Base-by-base conservation (phyloP, 1,140 invertebrate species). In the Aporrectodea caliginosa region DNA sequence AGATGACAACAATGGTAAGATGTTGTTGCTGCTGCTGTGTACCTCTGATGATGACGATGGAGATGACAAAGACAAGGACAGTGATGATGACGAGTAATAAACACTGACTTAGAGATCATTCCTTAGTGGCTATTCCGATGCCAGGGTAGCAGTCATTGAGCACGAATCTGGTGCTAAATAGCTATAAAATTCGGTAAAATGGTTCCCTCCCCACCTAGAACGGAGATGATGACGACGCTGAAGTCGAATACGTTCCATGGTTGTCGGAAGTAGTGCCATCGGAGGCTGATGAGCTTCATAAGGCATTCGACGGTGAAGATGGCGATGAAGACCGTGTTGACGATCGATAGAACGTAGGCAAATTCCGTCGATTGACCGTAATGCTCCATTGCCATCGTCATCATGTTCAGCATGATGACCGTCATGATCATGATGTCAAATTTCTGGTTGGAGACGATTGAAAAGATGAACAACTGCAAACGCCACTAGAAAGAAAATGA, bases 241-340 rank as follows among this genome's bases (percentile, higher is more conserved):
- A 98, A 97, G 92, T 99, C 97, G 91, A 99, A 99, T 84, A 98
- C 92, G 91, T 99, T 99, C 97, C 97, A 99, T 80, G 97, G 96
- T 90, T 98, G 95, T 89, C 95, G 96, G 91, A 99, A 98, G 91
- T 98, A 99, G 91, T 98, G 94, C 90, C 95, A 96, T 85, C 97
- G 92, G 84, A 98, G 92, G 80, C 95, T 96, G 89, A 98, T 95
- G 86, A 98, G 93, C 92, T 99, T 99, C 90, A 98, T 92, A 86
- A 97, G 91, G 91, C 96, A 98, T 92, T 99, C 97, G 84, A 93
- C 92, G 88, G 94, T 96, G 91, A 99, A 99, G 91, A 99, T 95
- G 88, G 94, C 94, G 89, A 99, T 98, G 91, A 99, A 99, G 90
- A 98, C 93, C 90, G 94, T 93, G 89, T 99, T 99, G 82, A 98